These are phyloP conservation scores for Bolinopsis microptera DNA, from an alignment of 37 sponge, comb jelly and placozoan species.

Conservation along the genomic window DNA sequence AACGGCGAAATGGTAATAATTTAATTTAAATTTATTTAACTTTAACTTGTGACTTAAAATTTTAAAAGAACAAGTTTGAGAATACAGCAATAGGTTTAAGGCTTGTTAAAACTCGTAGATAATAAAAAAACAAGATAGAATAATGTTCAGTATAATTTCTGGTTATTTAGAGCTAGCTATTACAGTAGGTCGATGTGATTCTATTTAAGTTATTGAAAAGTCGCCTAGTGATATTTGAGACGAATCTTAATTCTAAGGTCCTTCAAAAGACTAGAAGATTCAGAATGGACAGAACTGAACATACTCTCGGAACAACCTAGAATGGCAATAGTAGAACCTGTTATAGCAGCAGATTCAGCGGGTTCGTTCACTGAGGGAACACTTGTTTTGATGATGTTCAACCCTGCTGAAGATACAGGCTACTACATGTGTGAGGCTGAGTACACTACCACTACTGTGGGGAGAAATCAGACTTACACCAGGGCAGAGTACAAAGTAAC, in stretches of 20 bases:
- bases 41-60: too few relatives aligned
- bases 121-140: too few relatives aligned
- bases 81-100: too few relatives aligned
- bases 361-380: conserved; percentile 44
- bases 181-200: too few relatives aligned
- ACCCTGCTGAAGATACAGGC: neutral
- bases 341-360: neutral
- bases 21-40: too few relatives aligned
- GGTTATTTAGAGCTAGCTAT: too few relatives aligned
- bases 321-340: conserved; percentile 14
- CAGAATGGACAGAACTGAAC: neutral
- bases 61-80: too few relatives aligned
- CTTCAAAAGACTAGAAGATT: neutral
- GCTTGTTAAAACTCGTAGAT: too few relatives aligned
- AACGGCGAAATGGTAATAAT: neutral
- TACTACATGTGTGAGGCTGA: neutral
- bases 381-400: conserved; percentile 12
- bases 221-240: too few relatives aligned
- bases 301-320: neutral
- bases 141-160: too few relatives aligned
- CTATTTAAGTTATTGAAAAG: too few relatives aligned
- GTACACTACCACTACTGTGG: conserved; percentile 1
- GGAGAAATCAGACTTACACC: neutral
- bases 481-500: neutral
- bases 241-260: neutral